Base-by-base conservation (phyloP, 2,888 invertebrate species). In the Sinohyriopsis cumingii region DNA sequence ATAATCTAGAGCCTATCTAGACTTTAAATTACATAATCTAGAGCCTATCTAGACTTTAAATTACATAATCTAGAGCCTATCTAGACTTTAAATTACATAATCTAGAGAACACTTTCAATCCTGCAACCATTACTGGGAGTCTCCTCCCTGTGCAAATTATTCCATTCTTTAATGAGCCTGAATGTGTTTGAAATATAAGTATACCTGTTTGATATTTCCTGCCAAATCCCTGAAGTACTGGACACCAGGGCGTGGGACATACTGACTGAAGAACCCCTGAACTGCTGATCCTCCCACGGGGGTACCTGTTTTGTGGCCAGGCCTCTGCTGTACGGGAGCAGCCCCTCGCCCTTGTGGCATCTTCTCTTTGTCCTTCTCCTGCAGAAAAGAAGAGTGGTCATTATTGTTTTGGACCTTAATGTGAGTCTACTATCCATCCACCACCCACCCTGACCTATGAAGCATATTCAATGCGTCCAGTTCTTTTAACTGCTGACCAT, bases 221-320 rank as follows among this genome's bases (percentile, higher is more conserved):
- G 96, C 97, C 79, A 98, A 92, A 90, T 98, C 98, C 80, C 97
- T 92, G 90, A 95, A 98, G 90, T 98, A 98, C 90, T 97, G 97
- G 90, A 97, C 96, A 73, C 97, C 98, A 7, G 82, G 76, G 61
- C 85, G 77, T 6, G 86, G 83, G 20, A 85, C 82, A 69, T 89
- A 89, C 74, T 88, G 83, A 75, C 84, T 87, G 72, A 88, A 86
- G 73, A 88, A 84, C 0, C 89, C 89, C 65, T 85, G 83, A 15
- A 82, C 82, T n/a, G 77, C 68, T 1, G 69, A 67, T 55, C 65
- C 59, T 20, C 71, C 66, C 1, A 63, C 59, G 45, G 61, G 65
- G 5, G 66, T 62, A 45, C 65, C 69, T 53, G 65, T 68, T 4
- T 68, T 66, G 25, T 68, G 62, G 59, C 69, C 71, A 45, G 61